Conservation (phyloP, 2,888 invertebrate genomes). For the Tenthredo distinguenda region DNA sequence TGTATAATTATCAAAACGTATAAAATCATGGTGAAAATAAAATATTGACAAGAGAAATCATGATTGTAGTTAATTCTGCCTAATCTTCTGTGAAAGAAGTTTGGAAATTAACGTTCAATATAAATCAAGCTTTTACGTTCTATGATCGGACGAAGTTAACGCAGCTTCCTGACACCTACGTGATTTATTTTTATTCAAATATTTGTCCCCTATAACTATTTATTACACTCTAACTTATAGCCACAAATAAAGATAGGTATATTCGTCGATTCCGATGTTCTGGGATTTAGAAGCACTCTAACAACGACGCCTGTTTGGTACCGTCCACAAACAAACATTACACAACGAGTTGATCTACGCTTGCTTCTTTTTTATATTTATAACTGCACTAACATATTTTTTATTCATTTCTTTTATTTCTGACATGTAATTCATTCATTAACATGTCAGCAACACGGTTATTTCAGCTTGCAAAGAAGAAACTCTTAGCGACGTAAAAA, state of each 20-base stretch:
- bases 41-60: neutral
- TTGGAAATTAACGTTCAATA: neutral
- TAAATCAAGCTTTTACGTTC: neutral
- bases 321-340: neutral
- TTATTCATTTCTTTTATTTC: neutral
- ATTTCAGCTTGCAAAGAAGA: neutral
- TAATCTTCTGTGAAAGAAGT: neutral
- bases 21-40: neutral
- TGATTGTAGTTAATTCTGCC: neutral
- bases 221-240: neutral
- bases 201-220: neutral
- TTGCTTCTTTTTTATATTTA: neutral
- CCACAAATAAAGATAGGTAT: neutral
- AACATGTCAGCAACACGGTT: neutral
- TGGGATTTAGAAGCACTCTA: neutral
- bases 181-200: conserved; percentile 38
- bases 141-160: neutral
- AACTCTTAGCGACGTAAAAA: neutral
- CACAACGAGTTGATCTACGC: neutral
- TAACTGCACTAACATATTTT: neutral
- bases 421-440: neutral
- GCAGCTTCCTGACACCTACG: conserved; percentile 45
- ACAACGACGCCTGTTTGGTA: neutral
- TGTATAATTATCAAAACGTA: neutral
- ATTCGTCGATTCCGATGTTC: neutral